phyloP scores from a whole-genome alignment of 2,113 vertebrate species.

The Tachysurus fulvidraco region DNA sequence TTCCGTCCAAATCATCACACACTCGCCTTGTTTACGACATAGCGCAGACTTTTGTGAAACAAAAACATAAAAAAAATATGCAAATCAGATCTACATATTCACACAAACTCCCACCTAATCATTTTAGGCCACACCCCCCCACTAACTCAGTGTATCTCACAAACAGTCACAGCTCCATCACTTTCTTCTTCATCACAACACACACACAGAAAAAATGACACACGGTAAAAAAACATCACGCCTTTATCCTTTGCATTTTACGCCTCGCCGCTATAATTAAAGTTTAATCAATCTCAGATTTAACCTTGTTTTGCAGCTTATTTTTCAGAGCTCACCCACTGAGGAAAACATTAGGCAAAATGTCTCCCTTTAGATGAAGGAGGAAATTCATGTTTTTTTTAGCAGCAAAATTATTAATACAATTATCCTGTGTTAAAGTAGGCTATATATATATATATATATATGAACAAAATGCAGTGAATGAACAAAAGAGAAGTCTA shows the following conservation, averaged over 20 bases:
- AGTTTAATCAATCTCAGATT: background rate
- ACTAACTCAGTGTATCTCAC: background rate
- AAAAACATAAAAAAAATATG: background rate
- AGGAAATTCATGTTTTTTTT: too few species aligned
- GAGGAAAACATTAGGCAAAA: background rate
- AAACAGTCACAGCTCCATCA: too few species aligned
- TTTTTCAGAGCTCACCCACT: background rate
- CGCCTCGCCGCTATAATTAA: background rate
- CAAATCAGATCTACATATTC: background rate
- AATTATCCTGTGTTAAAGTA: too few species aligned
- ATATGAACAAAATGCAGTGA: too few species aligned
- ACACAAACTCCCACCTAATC: background rate
- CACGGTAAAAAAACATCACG: background rate
- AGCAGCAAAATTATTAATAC: too few species aligned
- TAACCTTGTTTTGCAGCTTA: background rate
- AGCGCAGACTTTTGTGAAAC: background rate
- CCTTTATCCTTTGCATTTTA: background rate
- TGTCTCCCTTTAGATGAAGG: too few species aligned
- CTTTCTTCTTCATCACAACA: too few species aligned
- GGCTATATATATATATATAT: too few species aligned
- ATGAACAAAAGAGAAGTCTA: too few species aligned
- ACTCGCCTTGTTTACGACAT: background rate
- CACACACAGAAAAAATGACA: background rate
- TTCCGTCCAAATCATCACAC: background rate
- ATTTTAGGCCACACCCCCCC: background rate